Base-by-base conservation (phyloP, 2,888 invertebrate species). In the Corythucha ciliata region DNA sequence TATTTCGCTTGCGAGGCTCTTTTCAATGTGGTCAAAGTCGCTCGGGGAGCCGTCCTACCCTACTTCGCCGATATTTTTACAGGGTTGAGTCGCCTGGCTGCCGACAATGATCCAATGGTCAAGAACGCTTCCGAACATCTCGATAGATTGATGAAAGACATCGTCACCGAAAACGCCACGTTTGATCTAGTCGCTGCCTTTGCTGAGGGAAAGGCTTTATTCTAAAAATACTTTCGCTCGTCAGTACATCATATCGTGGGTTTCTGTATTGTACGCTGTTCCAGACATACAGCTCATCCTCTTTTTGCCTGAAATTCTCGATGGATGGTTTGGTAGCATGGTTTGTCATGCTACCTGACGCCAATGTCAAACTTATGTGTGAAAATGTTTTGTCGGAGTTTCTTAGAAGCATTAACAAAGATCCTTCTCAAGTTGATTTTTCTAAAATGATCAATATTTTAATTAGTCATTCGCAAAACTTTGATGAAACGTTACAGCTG, bases 161-260 rank as follows among this genome's bases (percentile, higher is more conserved):
- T 98, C 67, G 94, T 97, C 20, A 90, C 92, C 0, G 94, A 96
- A 70, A 90, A 89, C 67, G 78, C 83, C 2, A 73, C 79, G 12
- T 94, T 98, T 69, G 89, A 96, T 65, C 72, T 97, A 61, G 81
- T 86, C 48, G 81, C 83, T 98, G 72, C 87, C 91, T 25, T 70
- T 93, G 59, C 71, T 98, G 42, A 76, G 90, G 46, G 91, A 96
- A 71, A 77, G 93, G 62, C 83, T 98, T 62, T 93, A 93, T 70
- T 83, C 90, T 12, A 88, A 85, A 67, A 87, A 85, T 69, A 79
- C 90, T 26, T 88, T 86, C 71, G 88, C 89, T 32, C 75, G 93
- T 4, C 91, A 94, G 69, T 97, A 97, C 72, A 80, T 94, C 14
- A 90, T 97, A 62, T 90, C 92, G n/a, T 99, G 98, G 98, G 81